A percentile compares a stretch with the other conserved stretches of the same genome.
Evolutionary conservation across 2,888 invertebrate species (phyloP).

Genomic region (Diogma glabrata): DNA sequence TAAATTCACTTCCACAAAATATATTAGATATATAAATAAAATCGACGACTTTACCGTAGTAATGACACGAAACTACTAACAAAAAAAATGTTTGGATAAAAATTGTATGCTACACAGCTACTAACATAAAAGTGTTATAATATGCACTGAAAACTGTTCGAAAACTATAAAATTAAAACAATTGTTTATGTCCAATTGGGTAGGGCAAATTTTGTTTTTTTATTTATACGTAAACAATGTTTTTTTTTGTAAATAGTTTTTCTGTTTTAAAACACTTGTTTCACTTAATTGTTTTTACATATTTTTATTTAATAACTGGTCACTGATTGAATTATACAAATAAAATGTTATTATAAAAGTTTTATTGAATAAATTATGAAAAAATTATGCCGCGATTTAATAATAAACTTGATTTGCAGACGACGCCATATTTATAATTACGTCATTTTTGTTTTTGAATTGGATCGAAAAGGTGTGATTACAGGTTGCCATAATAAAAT

Average conservation of each 20-base stretch:
- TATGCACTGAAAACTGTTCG: conserved; percentile 2
- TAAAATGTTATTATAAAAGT: neutral
- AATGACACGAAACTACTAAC: conserved; percentile 8
- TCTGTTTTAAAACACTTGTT: no score
- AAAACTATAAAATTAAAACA: no score
- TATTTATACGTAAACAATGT: conserved; percentile 2
- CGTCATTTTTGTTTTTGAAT: conserved; percentile 8
- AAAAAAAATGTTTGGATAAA: conserved; percentile 7
- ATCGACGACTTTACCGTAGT: conserved; percentile 6
- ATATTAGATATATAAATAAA: no score
- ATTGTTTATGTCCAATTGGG: conserved; percentile 7
- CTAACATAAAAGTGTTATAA: neutral
- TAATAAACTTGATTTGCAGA: neutral
- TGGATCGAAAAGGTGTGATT: no score
- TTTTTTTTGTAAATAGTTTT: no score
- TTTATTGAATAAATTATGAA: neutral
- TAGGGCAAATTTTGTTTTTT: conserved; percentile 7
- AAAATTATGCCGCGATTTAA: neutral
- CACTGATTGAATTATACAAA: no score
- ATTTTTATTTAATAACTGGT: no score
- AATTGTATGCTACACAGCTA: neutral
- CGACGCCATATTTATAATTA: conserved; percentile 8
- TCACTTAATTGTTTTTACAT: no score
- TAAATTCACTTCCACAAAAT: no score
- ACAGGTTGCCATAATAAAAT: no score